Percentiles rank a stretch among this genome's conserved stretches.
phyloP scores from a whole-genome alignment of 2,888 invertebrate species.

The Stenodema calcarata region DNA sequence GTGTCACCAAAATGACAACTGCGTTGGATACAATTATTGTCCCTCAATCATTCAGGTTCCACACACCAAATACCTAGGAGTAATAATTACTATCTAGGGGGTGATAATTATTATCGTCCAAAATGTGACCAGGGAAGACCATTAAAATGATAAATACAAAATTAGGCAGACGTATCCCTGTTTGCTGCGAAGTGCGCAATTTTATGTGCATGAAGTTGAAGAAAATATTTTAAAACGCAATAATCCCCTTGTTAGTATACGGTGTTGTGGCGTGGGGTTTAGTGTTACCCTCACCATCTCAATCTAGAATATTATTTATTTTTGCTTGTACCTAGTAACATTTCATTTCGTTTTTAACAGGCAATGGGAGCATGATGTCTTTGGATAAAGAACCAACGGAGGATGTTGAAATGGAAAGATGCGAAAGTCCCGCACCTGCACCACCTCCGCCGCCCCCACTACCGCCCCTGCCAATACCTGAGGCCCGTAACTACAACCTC shows the following conservation, averaged over 20 bases:
- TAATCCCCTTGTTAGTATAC: too few relatives aligned
- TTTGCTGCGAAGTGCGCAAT: background rate
- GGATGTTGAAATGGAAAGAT: constrained; percentile 40
- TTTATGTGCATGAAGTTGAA: background rate
- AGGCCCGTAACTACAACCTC: constrained; percentile 58
- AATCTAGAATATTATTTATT: too few relatives aligned
- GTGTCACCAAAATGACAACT: background rate
- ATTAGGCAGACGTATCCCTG: background rate
- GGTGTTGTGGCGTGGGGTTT: too few relatives aligned
- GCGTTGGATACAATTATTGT: background rate
- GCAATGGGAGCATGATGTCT: constrained; percentile 35
- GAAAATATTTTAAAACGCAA: too few relatives aligned
- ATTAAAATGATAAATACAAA: background rate
- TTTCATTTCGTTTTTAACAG: background rate
- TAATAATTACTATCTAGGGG: too few relatives aligned
- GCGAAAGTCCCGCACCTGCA: constrained; percentile 47
- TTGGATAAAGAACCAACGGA: constrained; percentile 29
- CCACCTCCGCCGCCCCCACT: constrained; percentile 58
- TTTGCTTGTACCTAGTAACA: too few relatives aligned
- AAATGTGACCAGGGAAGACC: background rate
- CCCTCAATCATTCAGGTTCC: background rate
- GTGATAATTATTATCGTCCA: background rate
- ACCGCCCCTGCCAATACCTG: constrained; percentile 56
- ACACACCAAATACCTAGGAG: background rate
- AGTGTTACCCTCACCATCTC: too few relatives aligned